phyloP scores from a whole-genome alignment of 2,797 vertebrate genomes.

The Typhlichthys subterraneus region DNA sequence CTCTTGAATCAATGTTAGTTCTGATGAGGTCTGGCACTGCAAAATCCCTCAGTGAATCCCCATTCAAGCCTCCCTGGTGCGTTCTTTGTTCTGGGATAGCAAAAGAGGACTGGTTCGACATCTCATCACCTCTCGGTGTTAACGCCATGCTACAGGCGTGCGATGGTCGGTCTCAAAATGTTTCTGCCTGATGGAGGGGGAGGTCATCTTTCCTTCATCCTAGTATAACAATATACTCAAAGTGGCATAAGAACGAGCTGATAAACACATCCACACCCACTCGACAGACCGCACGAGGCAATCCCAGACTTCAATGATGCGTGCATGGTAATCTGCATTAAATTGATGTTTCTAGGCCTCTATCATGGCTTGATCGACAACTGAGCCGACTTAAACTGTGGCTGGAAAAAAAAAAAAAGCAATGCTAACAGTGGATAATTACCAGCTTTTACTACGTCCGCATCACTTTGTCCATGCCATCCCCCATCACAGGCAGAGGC shows the following conservation, averaged over 20 bases:
- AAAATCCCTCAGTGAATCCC: conserved; percentile 59
- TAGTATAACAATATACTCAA: conserved; percentile 24
- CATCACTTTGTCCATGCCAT: conserved; percentile 51
- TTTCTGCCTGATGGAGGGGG: conserved; percentile 26
- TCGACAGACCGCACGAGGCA: conserved; percentile 42
- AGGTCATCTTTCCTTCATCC: conserved; percentile 37
- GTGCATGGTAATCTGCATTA: conserved; percentile 63
- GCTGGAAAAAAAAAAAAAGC: conserved; percentile 54
- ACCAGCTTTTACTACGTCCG: conserved; percentile 66
- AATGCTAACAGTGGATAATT: conserved; percentile 77
- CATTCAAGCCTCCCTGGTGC: conserved; percentile 63
- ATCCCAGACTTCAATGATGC: conserved; percentile 62
- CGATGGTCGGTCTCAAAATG: conserved; percentile 33
- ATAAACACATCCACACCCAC: conserved; percentile 54
- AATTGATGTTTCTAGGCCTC: conserved; percentile 30
- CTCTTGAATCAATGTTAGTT: conserved; percentile 59
- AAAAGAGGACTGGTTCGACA: conserved; percentile 44
- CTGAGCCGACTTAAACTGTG: conserved; percentile 61
- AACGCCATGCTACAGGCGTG: conserved; percentile 60
- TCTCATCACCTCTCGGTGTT: conserved; percentile 63
- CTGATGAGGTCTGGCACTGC: conserved; percentile 57
- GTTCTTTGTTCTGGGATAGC: conserved; percentile 70
- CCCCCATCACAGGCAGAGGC: conserved; percentile 60
- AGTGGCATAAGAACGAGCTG: conserved; percentile 46
- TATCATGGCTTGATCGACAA: conserved; percentile 50